These are phyloP conservation scores for Stenopsyche tienmushanensis DNA, from an alignment of 1,140 invertebrate genomes.

Conservation along the genomic window DNA sequence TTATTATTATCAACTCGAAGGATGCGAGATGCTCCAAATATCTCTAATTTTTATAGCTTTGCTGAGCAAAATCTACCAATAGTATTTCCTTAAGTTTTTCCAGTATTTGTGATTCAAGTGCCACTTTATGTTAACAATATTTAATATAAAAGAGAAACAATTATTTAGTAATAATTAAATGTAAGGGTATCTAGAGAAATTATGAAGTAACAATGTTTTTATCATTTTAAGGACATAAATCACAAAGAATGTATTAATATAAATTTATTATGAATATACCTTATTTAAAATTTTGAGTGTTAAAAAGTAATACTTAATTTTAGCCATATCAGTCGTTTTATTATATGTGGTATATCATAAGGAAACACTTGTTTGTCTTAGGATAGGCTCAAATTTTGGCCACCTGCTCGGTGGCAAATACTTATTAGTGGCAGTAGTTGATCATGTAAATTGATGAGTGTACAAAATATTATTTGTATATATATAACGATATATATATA, in stretches of 20 bases:
- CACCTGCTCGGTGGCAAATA: constrained; percentile 15
- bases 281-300: constrained; percentile 40
- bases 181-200: constrained; percentile 56
- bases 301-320: constrained; percentile 51
- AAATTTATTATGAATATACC: constrained; percentile 43
- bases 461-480: constrained; percentile 26
- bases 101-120: constrained; percentile 63
- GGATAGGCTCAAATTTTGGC: constrained; percentile 23
- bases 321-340: constrained; percentile 56
- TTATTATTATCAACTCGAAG: constrained; percentile 7
- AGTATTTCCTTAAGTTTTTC: constrained; percentile 59
- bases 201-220: constrained; percentile 60
- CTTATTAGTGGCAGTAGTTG: constrained; percentile 16
- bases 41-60: constrained; percentile 22
- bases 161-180: constrained; percentile 60
- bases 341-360: constrained; percentile 35
- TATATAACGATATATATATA: constrained; percentile 19
- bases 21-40: constrained; percentile 8
- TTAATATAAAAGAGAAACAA: constrained; percentile 53
- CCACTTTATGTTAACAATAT: constrained; percentile 60
- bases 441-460: constrained; percentile 15
- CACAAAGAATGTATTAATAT: constrained; percentile 40
- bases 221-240: constrained; percentile 57
- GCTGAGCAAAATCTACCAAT: constrained; percentile 43
- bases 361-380: constrained; percentile 25